Evolutionary conservation across 2,113 vertebrate genomes (phyloP).

Genomic region (Bos taurus): DNA sequence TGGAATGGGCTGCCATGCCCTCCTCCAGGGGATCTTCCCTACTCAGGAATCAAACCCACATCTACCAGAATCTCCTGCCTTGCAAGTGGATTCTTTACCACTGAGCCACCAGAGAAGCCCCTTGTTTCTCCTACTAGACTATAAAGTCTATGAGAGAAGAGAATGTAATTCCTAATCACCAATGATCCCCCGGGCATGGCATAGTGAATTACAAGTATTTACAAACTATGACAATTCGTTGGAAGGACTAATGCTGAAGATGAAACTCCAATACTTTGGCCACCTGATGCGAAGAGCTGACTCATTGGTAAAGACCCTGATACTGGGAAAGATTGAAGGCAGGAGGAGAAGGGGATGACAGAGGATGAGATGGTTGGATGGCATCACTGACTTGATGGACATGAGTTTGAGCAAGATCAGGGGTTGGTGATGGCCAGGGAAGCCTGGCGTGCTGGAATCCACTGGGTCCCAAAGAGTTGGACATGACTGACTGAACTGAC

Average conservation of each 20-base stretch:
- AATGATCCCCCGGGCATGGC: not conserved
- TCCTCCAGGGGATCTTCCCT: not conserved
- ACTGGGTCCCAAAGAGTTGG: not conserved
- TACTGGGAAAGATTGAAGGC: not conserved
- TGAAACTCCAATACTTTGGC: not conserved
- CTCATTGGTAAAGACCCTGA: not conserved
- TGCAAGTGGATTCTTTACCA: not conserved
- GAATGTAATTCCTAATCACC: not conserved
- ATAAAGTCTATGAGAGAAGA: not conserved
- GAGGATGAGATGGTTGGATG: not conserved
- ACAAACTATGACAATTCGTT: not conserved
- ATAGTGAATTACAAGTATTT: not conserved
- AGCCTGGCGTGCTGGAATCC: not conserved
- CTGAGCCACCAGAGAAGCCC: accelerated
- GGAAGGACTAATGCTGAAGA: not conserved
- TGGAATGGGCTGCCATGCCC: not conserved
- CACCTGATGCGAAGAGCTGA: not conserved
- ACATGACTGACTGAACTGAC: not conserved
- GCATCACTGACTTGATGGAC: not conserved
- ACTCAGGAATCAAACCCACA: not conserved
- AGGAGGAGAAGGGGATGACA: not conserved
- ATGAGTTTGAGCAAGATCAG: not conserved
- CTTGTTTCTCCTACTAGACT: not conserved
- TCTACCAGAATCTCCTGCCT: not conserved
- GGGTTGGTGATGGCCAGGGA: not conserved